Evolutionary conservation across 2,888 invertebrate species (phyloP), one percentile per base, ranked within the genome.

Genomic region (Galerucella nymphaeae): DNA sequence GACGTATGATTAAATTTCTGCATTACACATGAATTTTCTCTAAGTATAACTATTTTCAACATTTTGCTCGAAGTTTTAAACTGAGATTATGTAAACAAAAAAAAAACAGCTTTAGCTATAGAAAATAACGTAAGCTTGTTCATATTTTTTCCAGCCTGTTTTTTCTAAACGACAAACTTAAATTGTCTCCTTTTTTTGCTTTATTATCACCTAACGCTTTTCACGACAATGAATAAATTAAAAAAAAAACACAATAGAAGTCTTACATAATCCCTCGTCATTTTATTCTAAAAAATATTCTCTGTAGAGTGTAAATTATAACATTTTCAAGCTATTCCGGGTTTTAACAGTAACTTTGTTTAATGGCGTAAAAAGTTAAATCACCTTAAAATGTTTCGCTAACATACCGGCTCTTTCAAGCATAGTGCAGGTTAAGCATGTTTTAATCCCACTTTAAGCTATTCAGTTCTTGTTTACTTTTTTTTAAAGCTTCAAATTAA

Each of bases 1-100:
- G 53, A 53, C 53, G 53, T 16, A 8, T 18, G 53, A 53, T 53
- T 53, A 53, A 53, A 53, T 53, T 53, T 8, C 53, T 53, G 53
- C 10, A 53, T 6, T 16, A 18, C n/a, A 9, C 16, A 16, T 18
- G 10, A 53, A 53, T 16, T 16, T 16, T 16, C 42, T 45, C 13
- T 1, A 45, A 45, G 30, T 30, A 30, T 30, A 30, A 30, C 30
- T 30, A 6, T 30, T 45, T 4, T 42, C 9, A 42, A 42, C 42
- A 42, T 42, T 42, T 42, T 13, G 10, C 13, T 42, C 13, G 6
- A 42, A 42, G 42, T 48, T 14, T 48, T n/a, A 14, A 48, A 48
- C 14, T 5, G 13, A 5, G 5, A 11, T 48, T 48, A 48, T 48
- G 13, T 48, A 23, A 23, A 23, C 23, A 23, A 14, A 2, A n/a